Evolutionary conservation across 2,113 vertebrate genomes (phyloP).

Genomic region (Phycodurus eques): DNA sequence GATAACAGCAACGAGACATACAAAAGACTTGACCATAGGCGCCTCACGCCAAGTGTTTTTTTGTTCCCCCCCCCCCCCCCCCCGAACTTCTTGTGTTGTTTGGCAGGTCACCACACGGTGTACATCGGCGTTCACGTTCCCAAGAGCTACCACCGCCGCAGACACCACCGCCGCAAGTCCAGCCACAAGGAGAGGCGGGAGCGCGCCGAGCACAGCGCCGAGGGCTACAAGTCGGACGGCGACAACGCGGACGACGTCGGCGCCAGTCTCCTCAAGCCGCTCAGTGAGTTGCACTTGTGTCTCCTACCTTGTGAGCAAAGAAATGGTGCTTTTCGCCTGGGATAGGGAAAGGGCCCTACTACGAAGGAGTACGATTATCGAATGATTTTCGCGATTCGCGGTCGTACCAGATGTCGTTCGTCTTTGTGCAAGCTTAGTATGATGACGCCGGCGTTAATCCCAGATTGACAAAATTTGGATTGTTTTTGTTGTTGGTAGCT

Average conservation of each 20-base stretch:
- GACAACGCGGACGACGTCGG: conserved; percentile 81
- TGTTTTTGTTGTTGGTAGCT: neutral
- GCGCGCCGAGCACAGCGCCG: conserved; percentile 77
- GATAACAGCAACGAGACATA: too few species aligned
- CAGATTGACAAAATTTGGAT: neutral
- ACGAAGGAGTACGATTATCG: too few species aligned
- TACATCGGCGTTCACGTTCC: conserved; percentile 96
- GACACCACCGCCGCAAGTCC: conserved; percentile 85
- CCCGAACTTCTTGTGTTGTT: conserved; percentile 13
- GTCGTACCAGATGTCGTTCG: neutral
- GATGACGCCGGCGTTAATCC: neutral
- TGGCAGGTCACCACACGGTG: conserved; percentile 91
- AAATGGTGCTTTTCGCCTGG: too few species aligned
- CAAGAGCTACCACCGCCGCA: conserved; percentile 91
- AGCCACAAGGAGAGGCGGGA: conserved; percentile 88
- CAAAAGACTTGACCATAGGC: too few species aligned
- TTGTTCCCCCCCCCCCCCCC: too few species aligned
- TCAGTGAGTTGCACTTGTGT: conserved; percentile 80
- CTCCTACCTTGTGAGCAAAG: too few species aligned
- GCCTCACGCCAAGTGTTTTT: too few species aligned
- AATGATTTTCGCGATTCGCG: too few species aligned
- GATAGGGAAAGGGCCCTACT: too few species aligned
- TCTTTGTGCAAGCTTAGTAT: neutral
- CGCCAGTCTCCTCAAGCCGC: conserved; percentile 86
- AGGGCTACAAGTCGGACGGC: conserved; percentile 84